Base-by-base conservation (phyloP, 2,888 invertebrate species). In the Napeogenes inachia region DNA sequence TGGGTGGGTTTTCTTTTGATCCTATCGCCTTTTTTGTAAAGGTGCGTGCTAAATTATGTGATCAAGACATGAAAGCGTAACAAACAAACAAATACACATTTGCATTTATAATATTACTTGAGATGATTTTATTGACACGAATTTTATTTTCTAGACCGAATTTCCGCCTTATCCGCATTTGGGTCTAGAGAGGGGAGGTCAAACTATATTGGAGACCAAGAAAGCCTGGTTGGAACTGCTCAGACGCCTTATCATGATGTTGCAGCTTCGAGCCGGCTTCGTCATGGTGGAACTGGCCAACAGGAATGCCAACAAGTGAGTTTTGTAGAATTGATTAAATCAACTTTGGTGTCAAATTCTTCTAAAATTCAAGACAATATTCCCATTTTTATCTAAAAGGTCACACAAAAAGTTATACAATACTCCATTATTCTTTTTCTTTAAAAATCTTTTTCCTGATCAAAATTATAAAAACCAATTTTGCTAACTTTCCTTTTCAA, bases 301-400 rank as follows among this genome's bases (percentile, higher is more conserved):
- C 33, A 82, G 68, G 33, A 73, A 70, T 0, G 87, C 87, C 2
- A 85, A 76, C 35, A 87, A 88, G 89, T 89, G 66, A 81, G 88
- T 79, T 12, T 4, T 45, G 38, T 56, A 53, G 47, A 42, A 12
- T 42, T 54, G 35, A 13, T 58, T 4, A 45, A 12, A 45, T 4
- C 4, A 32, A 13, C 46, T 56, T 62, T 53, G 56, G 33, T 12
- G 46, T 45, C 45, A 21, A 54, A 59, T 42, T 45, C 12, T 4
- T 57, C 32, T 33, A 13, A 12, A 13, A 13, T 50, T 50, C 6
- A 13, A 50, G n/a, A 21, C 13, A 21, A 21, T 21, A 21, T 21
- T 21, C 1, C 21, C 21, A 21, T 21, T 21, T 21, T 21, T 21
- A 21, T 21, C 21, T 21, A 21, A 21, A 21, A 21, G 21, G 21